Conservation (phyloP, 2,797 vertebrate species). For the Varecia variegata region DNA sequence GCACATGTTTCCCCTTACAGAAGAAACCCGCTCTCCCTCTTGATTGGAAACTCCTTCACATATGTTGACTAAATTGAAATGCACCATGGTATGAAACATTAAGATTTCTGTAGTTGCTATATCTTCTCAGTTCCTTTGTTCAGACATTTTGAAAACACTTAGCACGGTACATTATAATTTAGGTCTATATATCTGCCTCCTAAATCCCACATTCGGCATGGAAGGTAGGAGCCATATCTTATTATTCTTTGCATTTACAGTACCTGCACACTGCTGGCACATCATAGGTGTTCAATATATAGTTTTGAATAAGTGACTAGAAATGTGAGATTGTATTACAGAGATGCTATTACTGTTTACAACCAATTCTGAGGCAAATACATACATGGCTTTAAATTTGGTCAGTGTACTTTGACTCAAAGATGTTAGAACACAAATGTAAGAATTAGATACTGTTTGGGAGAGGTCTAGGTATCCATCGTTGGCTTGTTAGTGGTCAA, state of each 20-base stretch:
- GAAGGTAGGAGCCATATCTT: not conserved
- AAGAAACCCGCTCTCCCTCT: not conserved
- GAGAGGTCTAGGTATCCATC: not conserved
- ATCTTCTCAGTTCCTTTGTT: not conserved
- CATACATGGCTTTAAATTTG: not conserved
- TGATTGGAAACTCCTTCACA: not conserved
- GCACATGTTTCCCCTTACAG: not conserved
- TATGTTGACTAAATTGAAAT: not conserved
- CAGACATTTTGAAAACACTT: not conserved
- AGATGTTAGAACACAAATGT: not conserved
- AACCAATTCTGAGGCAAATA: not conserved
- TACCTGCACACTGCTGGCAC: not conserved
- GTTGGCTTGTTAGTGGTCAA: not conserved
- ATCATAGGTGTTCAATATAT: not conserved
- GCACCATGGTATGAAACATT: not conserved
- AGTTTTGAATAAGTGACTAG: not conserved
- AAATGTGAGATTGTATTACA: not conserved
- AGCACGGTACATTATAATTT: not conserved
- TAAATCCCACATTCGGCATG: not conserved
- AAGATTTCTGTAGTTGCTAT: not conserved
- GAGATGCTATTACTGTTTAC: not conserved
- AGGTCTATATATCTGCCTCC: not conserved
- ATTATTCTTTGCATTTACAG: not conserved
- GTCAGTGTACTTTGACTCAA: not conserved
- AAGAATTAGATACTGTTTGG: not conserved